Base-by-base conservation (phyloP, 2,888 invertebrate genomes). In the Athrips mouffetella region DNA sequence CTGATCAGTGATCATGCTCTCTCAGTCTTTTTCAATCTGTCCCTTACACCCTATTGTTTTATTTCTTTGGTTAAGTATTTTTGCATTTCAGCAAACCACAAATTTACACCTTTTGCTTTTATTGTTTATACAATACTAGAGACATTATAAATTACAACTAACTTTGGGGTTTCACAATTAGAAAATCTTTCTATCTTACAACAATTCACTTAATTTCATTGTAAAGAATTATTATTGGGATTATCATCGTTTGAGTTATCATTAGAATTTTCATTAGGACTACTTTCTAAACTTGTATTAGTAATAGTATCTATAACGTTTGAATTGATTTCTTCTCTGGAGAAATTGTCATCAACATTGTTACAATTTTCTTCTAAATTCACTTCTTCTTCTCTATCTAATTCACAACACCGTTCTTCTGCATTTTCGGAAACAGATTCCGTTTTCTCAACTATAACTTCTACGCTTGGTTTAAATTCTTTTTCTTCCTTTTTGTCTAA, bases 291-390 rank as follows among this genome's bases (percentile, higher is more conserved):
- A 67, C 66, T 73, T 49, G 67, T 70, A 50, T 77, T 73, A n/a
- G 63, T 68, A n/a, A n/a, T n/a, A 56, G 62, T 60, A 52, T 81
- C 79, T 57, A 80, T 76, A 46, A 80, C 54, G 67, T 88, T 87
- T 10, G 80, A 87, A 73, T 87, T 87, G 29, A 85, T 87, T 70
- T 84, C 87, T 68, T 80, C 76, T 58, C 73, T 76, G 45, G 66
- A 67, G 50, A 67, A 69, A 35, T 64, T 54, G 49, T 67, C 69
- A 57, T 73, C 57, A 49, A 53, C 59, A 49, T 60, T 59, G 47
- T 64, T 67, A 58, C 62, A 50, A 63, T 69, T 74, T 50, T 59
- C 60, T 48, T 63, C 63, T 55, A 66, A 75, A 73, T 70, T 70
- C 59, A 41, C 30, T 30, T 62, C 62, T 53, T 65, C 45, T 59